Percentiles rank a stretch among this genome's conserved stretches.
Evolutionary conservation across 2,113 vertebrate genomes (phyloP).

Genomic region (Phyllopteryx taeniolatus): DNA sequence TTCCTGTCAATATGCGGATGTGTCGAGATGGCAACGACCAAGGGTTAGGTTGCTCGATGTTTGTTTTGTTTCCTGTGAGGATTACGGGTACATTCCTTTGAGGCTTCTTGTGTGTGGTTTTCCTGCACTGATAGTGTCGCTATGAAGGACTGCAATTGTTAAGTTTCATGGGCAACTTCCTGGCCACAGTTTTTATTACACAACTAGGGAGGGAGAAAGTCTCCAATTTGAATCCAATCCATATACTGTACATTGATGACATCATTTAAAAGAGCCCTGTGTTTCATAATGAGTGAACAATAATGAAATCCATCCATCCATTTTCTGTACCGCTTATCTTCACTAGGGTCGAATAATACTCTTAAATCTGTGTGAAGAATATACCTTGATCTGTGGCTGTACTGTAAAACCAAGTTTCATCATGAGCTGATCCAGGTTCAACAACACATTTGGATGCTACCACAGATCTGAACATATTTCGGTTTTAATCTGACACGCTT

Average conservation of each 20-base stretch:
- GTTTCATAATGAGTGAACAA: background rate
- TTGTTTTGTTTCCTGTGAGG: slow-evolving; percentile 1
- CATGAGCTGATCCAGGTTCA: too few species aligned
- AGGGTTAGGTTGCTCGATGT: background rate
- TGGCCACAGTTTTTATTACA: background rate
- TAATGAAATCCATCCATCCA: background rate
- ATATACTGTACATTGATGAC: background rate
- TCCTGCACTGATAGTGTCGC: background rate
- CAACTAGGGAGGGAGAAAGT: background rate
- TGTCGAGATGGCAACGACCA: background rate
- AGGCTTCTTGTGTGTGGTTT: background rate
- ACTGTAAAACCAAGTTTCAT: too few species aligned
- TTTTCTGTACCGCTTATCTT: too few species aligned
- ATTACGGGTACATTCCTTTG: background rate
- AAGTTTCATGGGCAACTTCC: background rate
- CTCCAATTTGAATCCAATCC: background rate
- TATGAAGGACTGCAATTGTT: slow-evolving; percentile 1
- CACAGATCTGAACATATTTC: too few species aligned
- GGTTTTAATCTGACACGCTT: too few species aligned
- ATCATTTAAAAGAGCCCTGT: background rate
- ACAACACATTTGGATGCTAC: too few species aligned
- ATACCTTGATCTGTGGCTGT: too few species aligned
- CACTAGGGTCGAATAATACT: too few species aligned
- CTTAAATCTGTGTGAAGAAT: too few species aligned
- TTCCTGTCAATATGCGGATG: background rate